A percentile compares a stretch with the other conserved stretches of the same genome.
Conservation (phyloP, 2,113 vertebrate species). For the Catharus minimus region DNA sequence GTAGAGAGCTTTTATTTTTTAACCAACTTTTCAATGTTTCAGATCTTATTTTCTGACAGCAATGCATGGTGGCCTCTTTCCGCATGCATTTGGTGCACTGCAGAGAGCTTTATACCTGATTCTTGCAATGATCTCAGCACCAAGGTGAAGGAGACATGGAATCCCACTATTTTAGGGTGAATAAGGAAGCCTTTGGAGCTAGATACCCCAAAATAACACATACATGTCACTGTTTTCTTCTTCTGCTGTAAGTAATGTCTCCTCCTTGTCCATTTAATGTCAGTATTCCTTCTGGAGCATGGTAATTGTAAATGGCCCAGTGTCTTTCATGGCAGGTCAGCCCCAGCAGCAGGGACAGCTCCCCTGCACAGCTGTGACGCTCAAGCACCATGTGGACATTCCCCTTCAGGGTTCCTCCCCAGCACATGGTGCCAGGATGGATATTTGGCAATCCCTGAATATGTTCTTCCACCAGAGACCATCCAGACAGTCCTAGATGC, state of each 20-base stretch:
- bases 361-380: fast-evolving
- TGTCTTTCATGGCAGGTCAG: neutral
- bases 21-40: neutral
- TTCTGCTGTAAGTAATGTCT: neutral
- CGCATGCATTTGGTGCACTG: neutral
- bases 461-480: neutral
- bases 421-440: fast-evolving
- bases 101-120: neutral
- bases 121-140: neutral
- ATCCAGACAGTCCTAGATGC: neutral
- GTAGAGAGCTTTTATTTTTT: neutral
- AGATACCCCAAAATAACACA: neutral
- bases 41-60: neutral
- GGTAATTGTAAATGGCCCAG: neutral
- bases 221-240: neutral
- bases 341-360: neutral
- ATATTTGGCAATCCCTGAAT: neutral
- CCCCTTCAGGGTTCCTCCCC: neutral
- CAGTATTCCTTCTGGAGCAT: neutral
- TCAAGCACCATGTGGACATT: fast-evolving
- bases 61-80: neutral
- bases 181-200: neutral
- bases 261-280: neutral
- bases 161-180: neutral
- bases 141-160: neutral